Conservation (phyloP, 2,113 vertebrate species). For the Nymphicus hollandicus region DNA sequence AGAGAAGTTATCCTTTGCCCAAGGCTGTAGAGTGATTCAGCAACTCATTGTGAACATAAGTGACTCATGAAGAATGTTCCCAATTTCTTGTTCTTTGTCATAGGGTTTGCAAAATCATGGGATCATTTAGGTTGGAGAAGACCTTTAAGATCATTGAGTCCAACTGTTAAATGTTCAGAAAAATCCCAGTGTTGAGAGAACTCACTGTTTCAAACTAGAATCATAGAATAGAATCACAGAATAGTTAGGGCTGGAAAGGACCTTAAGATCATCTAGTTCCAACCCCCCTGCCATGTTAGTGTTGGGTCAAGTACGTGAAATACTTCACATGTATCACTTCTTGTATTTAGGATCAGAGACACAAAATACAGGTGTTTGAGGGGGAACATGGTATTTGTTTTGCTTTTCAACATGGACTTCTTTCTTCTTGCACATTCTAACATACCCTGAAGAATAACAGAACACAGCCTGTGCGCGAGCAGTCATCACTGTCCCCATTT, state of each 20-base stretch:
- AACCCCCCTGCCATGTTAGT: neutral
- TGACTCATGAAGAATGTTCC: neutral
- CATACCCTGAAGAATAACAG: neutral
- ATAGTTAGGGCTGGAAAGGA: neutral
- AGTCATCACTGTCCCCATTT: neutral
- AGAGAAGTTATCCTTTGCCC: neutral
- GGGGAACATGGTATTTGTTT: neutral
- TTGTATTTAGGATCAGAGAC: neutral
- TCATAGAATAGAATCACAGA: neutral
- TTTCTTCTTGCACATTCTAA: neutral
- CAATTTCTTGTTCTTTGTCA: neutral
- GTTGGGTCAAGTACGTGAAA: neutral
- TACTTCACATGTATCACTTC: neutral
- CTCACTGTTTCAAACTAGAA: neutral
- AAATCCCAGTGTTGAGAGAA: neutral
- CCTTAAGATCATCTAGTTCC: neutral
- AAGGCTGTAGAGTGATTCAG: constrained; percentile 1
- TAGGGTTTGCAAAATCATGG: neutral
- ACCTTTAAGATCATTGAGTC: neutral
- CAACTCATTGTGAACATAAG: neutral
- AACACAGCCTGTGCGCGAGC: neutral
- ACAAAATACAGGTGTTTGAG: neutral
- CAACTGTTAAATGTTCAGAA: neutral
- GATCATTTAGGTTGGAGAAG: neutral
- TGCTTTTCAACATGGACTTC: neutral